These are phyloP conservation scores for Fabriciana adippe DNA, from an alignment of 2,888 invertebrate genomes.

Conservation along the genomic window DNA sequence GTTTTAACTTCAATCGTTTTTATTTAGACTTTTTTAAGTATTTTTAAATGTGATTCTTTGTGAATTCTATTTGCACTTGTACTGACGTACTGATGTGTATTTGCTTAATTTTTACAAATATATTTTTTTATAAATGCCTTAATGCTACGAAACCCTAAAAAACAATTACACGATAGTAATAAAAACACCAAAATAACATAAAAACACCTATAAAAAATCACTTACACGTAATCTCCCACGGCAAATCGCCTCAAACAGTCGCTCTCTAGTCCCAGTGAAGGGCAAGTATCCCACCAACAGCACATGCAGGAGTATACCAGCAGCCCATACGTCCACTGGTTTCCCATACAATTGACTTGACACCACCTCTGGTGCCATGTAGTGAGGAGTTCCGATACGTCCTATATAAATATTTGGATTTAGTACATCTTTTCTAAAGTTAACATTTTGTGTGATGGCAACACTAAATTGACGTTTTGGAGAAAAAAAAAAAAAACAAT, in stretches of 20 bases:
- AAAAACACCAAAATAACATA: not conserved
- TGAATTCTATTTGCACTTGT: too few species aligned
- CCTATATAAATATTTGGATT: constrained; percentile 78
- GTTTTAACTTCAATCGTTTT: too few species aligned
- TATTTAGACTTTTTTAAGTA: too few species aligned
- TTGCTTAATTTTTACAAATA: too few species aligned
- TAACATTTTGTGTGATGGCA: not conserved
- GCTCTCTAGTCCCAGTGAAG: constrained; percentile 96
- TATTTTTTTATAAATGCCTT: too few species aligned
- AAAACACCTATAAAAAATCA: constrained; percentile 8
- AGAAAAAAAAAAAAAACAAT: not conserved
- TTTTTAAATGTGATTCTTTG: too few species aligned
- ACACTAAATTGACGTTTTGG: not conserved
- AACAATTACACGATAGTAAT: too few species aligned
- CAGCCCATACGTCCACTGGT: constrained; percentile 98
- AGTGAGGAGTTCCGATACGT: constrained; percentile 97
- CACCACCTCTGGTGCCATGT: constrained; percentile 99
- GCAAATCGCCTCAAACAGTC: constrained; percentile 95
- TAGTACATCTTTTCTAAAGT: too few species aligned
- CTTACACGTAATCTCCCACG: constrained; percentile 90
- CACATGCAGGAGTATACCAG: constrained; percentile 96
- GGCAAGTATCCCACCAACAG: constrained; percentile 96
- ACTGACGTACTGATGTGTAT: too few species aligned
- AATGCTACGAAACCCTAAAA: too few species aligned
- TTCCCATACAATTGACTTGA: constrained; percentile 95